A percentile compares a stretch with the other conserved stretches of the same genome.
These are phyloP conservation scores for Sycophaga agraensis DNA, from an alignment of 1,140 invertebrate genomes.

Conservation along the genomic window DNA sequence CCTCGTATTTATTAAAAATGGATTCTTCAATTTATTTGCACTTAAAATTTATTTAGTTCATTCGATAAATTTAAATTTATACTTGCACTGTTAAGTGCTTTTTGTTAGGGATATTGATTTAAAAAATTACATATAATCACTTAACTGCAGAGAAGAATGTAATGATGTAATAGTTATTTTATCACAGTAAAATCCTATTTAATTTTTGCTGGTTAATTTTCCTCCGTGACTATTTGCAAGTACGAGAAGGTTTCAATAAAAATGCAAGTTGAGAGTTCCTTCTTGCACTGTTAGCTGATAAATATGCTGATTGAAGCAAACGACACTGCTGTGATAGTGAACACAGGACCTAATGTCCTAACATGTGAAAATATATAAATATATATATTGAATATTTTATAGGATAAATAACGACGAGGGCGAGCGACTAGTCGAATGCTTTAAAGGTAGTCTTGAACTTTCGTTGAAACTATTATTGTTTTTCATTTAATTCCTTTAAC, in stretches of 20 bases:
- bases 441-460: slow-evolving; percentile 16
- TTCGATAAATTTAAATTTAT: no score
- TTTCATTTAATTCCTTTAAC: not conserved
- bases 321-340: slow-evolving; percentile 54
- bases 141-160: no score
- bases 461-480: slow-evolving; percentile 6
- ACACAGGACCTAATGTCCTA: slow-evolving; percentile 52
- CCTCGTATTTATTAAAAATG: no score
- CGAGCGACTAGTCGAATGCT: slow-evolving; percentile 26
- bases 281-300: slow-evolving; percentile 34
- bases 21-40: no score
- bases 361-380: slow-evolving; percentile 28
- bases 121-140: no score
- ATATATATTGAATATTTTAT: slow-evolving; percentile 30
- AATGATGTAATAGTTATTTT: no score
- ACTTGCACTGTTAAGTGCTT: no score
- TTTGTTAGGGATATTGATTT: no score
- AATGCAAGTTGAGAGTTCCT: slow-evolving; percentile 37
- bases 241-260: not conserved
- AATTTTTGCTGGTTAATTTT: slow-evolving; percentile 11
- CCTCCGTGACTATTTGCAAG: not conserved
- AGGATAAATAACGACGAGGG: slow-evolving; percentile 5
- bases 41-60: no score
- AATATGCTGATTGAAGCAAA: slow-evolving; percentile 40
- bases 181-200: no score